Conservation (phyloP, 2,888 invertebrate species). For the Leptopilina syphax region DNA sequence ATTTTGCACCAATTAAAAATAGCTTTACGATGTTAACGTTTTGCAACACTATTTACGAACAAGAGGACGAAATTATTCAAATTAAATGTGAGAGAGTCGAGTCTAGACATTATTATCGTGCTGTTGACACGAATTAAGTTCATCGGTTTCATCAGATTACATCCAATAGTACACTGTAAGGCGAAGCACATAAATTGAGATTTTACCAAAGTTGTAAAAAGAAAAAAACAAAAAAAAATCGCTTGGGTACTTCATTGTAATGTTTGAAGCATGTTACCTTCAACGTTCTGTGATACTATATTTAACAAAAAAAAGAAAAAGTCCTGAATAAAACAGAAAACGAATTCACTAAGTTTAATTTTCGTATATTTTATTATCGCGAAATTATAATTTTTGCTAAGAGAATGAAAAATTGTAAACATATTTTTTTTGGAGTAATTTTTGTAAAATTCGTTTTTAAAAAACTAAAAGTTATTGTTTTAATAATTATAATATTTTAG, state of each 20-base stretch:
- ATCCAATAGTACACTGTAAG: conserved; percentile 34
- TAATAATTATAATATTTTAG: too few species aligned
- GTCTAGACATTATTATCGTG: conserved; percentile 27
- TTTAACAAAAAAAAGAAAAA: conserved; percentile 37
- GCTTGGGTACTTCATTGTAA: conserved; percentile 39
- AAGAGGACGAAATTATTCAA: conserved; percentile 36
- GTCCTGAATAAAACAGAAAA: conserved; percentile 41
- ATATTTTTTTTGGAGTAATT: too few species aligned
- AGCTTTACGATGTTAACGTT: conserved; percentile 36
- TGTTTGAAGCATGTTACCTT: conserved; percentile 42
- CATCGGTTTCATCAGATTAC: conserved; percentile 37
- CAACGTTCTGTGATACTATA: conserved; percentile 42
- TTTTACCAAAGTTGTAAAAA: conserved; percentile 41
- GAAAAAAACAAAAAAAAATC: not conserved
- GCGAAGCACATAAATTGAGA: conserved; percentile 30
- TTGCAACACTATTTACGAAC: conserved; percentile 32
- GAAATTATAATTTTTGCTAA: not conserved
- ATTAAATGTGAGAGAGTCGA: conserved; percentile 11
- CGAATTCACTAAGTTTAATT: conserved; percentile 39
- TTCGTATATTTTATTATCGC: conserved; percentile 12
- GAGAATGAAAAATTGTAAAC: not conserved
- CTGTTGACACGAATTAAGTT: conserved; percentile 25
- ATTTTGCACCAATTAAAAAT: conserved; percentile 20
- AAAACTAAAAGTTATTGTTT: too few species aligned
- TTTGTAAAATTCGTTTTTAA: too few species aligned